Conservation (phyloP, 2,888 invertebrate species). For the Hermodice carunculata region DNA sequence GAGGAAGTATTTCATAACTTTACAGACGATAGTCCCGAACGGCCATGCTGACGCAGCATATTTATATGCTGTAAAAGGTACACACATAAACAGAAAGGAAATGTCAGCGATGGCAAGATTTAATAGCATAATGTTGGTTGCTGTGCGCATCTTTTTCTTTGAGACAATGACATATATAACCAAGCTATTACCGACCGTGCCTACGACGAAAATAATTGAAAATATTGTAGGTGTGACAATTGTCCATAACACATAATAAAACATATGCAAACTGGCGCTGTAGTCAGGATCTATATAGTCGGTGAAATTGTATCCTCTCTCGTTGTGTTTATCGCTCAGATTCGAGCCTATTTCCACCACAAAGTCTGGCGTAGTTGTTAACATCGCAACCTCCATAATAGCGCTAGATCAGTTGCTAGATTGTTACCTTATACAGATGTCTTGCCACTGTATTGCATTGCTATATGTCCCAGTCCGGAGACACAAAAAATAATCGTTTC, state of each 20-base stretch:
- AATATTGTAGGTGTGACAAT: constrained; percentile 30
- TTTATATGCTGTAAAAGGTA: constrained; percentile 38
- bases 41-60: constrained; percentile 17
- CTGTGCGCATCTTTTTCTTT: constrained; percentile 29
- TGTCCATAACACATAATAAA: constrained; percentile 18
- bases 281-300: no score
- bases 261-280: no score
- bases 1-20: constrained; percentile 35
- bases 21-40: constrained; percentile 32
- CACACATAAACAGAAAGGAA: constrained; percentile 39
- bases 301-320: no score
- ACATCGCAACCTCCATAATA: no score
- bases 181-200: constrained; percentile 33
- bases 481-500: no score
- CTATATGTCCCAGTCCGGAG: no score
- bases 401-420: no score
- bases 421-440: no score
- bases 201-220: constrained; percentile 29
- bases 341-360: no score
- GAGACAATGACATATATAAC: constrained; percentile 42
- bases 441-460: no score
- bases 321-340: no score
- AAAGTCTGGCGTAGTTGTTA: no score
- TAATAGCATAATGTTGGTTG: constrained; percentile 35
- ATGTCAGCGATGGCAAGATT: constrained; percentile 43